Evolutionary conservation across 2,113 vertebrate species (phyloP), one percentile per base, ranked within the genome.

Genomic region (Sphaerodactylus townsendi): DNA sequence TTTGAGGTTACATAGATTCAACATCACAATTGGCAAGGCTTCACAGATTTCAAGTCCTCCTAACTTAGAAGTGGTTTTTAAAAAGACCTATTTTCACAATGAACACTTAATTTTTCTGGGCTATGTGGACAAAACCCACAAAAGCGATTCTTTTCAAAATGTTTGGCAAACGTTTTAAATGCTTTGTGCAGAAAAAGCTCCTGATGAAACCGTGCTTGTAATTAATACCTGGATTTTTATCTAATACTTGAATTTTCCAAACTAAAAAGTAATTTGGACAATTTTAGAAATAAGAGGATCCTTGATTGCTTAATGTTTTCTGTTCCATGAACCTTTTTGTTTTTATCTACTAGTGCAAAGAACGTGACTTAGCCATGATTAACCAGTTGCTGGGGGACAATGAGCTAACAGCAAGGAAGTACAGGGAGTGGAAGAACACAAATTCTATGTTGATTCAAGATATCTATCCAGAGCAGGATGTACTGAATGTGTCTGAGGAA

Each of bases 401-500:
- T 0, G 90, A 96, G 79, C 92, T 99, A 75, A 99, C 97, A 1
- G 97, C 98, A 0, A 80, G 90, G 87, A 98, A 96, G 85, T 99
- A 98, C 91, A 96, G 96, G 92, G 94, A 97, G 70, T 99, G 98
- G 98, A 99, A 98, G 87, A 96, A 97, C 82, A 96, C 95, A 85
- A 98, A 99, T 46, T 95, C 92, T 3, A 86, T 97, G 78, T 88
- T 99, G 86, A 86, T 98, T 84, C 97, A 98, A 87, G 98, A 99
- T 41, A 97, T 98, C 80, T 95, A 96, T 85, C 93, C 95, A 13
- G 92, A 94, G 44, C 89, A 91, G 48, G 88, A 88, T 71, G 25
- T 28, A 75, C 89, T 92, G 50, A 90, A 87, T 65, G 83, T 14
- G 9, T 75, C 92, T 0, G 89, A 94, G 8, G 85, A 87, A 85